phyloP scores from a whole-genome alignment of 2,113 vertebrate genomes.

The Atherinomorus stipes region DNA sequence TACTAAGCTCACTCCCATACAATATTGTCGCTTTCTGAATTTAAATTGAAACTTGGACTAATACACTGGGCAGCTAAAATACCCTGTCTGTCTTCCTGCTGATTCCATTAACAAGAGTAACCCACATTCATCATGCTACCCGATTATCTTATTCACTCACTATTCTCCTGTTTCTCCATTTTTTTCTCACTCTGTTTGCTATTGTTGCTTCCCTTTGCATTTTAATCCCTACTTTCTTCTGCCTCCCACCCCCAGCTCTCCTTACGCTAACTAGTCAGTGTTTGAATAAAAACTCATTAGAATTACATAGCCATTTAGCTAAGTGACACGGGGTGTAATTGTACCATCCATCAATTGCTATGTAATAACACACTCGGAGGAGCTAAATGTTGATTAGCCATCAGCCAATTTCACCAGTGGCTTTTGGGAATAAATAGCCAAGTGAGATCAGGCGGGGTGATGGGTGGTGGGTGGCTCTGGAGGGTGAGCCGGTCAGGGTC shows the following conservation, averaged over 20 bases:
- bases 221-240: conserved; percentile 4
- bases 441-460: conserved; percentile 42
- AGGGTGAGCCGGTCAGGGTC: conserved; percentile 41
- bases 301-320: conserved; percentile 87
- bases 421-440: conserved; percentile 75
- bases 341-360: conserved; percentile 86
- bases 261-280: conserved; percentile 75
- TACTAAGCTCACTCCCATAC: neutral
- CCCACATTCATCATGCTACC: conserved; percentile 29
- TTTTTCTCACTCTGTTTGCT: neutral
- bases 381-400: conserved; percentile 84
- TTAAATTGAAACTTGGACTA: conserved; percentile 19
- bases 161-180: neutral
- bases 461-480: conserved; percentile 24
- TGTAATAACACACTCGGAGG: conserved; percentile 83
- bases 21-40: neutral
- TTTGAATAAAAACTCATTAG: conserved; percentile 86
- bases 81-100: neutral
- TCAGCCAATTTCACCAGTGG: conserved; percentile 77
- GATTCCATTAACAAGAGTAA: conserved; percentile 7
- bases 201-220: conserved; percentile 16
- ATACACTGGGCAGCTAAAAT: conserved; percentile 5
- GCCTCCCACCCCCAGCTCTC: conserved; percentile 26
- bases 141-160: conserved; percentile 27
- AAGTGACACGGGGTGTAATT: conserved; percentile 85